Evolutionary conservation across 2,797 vertebrate genomes (phyloP), one percentile per base, ranked within the genome.

Genomic region (Benthosema pterotum): DNA sequence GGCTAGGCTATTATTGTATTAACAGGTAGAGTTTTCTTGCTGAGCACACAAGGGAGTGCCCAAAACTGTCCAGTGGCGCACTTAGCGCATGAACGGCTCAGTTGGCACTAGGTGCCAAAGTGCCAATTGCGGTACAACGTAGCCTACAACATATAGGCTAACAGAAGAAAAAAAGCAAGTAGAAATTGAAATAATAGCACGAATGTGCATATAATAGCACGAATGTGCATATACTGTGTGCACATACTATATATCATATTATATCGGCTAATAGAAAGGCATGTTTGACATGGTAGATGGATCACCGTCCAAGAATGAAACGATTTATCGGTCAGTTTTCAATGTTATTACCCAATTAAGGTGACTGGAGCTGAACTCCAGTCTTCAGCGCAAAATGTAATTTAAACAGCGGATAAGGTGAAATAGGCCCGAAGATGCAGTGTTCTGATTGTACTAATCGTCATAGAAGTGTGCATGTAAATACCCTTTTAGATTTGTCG

Each of bases 311-410:
- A 8, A 15, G 1, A 0, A 45, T 6, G 49, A 42, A 52, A 62
- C 19, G 57, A 69, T 74, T 53, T 67, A 75, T 67, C 42, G 60
- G 17, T 2, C 11, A 38, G 17, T 11, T 11, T 65, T 9, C 63
- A 62, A 56, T 59, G 19, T 67, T 66, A 60, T 57, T 19, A 57
- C 13, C 28, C 49, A 52, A 38, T 15, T 52, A 49, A 18, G 11
- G 7, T 11, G 8, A 11, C 51, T 42, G 25, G 14, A 53, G 13
- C 51, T 42, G 25, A 15, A 53, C 11, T 5, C 50, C 15, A 51
- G 59, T 50, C 42, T 16, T 15, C 43, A 28, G 45, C 43, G 19
- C 28, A 9, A 19, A 16, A 47, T 15, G 4, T n/a, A 8, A 2
- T 13, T n/a, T 49, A 54, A 51, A 38, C 5, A 38, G 7, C 32